Percentiles rank a stretch among this genome's conserved stretches.
Evolutionary conservation across 2,888 invertebrate genomes (phyloP).

Genomic region (Calephelis perditalis): DNA sequence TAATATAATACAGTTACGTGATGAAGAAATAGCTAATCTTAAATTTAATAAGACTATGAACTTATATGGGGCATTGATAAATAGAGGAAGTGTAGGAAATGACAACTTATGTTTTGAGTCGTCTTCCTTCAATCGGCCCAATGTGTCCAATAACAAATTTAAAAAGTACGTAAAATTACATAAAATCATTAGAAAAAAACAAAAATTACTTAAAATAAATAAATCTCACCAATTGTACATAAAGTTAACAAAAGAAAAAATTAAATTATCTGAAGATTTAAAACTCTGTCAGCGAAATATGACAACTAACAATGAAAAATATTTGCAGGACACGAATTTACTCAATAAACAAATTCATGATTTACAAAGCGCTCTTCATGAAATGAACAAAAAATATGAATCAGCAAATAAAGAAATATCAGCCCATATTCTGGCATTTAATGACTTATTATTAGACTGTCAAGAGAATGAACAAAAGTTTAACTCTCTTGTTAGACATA

Average conservation of each 20-base stretch:
- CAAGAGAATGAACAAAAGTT: no score
- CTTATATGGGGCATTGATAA: neutral
- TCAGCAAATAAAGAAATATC: no score
- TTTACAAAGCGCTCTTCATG: neutral
- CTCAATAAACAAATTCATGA: neutral
- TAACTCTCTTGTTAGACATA: no score
- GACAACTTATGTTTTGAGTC: neutral
- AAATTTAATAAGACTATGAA: constrained; percentile 1
- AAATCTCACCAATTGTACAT: neutral
- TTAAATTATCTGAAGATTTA: neutral
- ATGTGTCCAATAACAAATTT: neutral
- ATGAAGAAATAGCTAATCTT: neutral
- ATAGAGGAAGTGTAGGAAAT: neutral
- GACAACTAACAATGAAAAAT: neutral
- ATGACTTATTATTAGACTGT: no score
- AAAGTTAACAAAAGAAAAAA: neutral
- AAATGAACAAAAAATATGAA: no score
- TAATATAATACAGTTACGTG: constrained; percentile 1
- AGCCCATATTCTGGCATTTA: no score
- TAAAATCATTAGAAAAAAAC: neutral
- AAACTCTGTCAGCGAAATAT: neutral
- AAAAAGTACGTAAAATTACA: neutral
- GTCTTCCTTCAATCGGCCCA: neutral
- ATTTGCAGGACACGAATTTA: neutral
- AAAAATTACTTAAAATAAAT: neutral